A percentile compares a stretch with the other conserved stretches of the same genome.
These are phyloP conservation scores for Paracentrotus lividus DNA, from an alignment of 53 echinoderm and acorn worm genomes.

Conservation along the genomic window DNA sequence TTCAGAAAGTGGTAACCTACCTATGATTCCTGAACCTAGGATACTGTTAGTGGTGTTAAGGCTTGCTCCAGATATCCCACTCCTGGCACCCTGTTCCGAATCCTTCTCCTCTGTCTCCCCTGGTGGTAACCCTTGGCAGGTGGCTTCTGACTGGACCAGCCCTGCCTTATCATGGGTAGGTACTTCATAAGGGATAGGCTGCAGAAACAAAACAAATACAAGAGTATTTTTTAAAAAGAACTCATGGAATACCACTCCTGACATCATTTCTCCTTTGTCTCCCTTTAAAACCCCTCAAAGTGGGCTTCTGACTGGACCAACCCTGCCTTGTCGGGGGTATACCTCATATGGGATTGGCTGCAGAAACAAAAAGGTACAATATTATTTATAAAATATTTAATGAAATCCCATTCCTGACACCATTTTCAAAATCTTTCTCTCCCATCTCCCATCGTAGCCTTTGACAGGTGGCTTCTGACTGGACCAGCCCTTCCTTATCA, in stretches of 20 bases:
- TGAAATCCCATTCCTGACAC: slow-evolving; percentile 81
- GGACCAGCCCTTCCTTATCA: slow-evolving; percentile 58
- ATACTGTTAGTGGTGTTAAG: slow-evolving; percentile 97
- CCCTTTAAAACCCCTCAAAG: too few relatives aligned
- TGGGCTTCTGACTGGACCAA: too few relatives aligned
- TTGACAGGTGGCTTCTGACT: slow-evolving; percentile 18
- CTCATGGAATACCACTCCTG: too few relatives aligned
- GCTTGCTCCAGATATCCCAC: slow-evolving; percentile 85
- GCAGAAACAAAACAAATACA: background rate
- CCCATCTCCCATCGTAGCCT: background rate
- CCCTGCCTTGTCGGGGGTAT: background rate
- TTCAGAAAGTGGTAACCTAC: slow-evolving; percentile 69
- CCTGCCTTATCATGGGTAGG: slow-evolving; percentile 66
- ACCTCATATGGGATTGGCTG: background rate
- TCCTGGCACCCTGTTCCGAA: slow-evolving; percentile 67
- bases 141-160: slow-evolving; percentile 46
- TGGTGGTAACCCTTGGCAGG: slow-evolving; percentile 1
- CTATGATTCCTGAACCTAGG: slow-evolving; percentile 95
- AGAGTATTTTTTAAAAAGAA: background rate
- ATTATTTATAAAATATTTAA: too few relatives aligned
- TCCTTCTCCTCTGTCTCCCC: slow-evolving; percentile 6
- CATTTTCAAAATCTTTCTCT: slow-evolving; percentile 16
- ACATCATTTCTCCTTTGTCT: too few relatives aligned
- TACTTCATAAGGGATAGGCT: slow-evolving; percentile 56
- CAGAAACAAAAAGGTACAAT: background rate